A percentile compares a stretch with the other conserved stretches of the same genome.
Evolutionary conservation across 2,888 invertebrate genomes (phyloP).

Genomic region (Gastrophysa polygoni): DNA sequence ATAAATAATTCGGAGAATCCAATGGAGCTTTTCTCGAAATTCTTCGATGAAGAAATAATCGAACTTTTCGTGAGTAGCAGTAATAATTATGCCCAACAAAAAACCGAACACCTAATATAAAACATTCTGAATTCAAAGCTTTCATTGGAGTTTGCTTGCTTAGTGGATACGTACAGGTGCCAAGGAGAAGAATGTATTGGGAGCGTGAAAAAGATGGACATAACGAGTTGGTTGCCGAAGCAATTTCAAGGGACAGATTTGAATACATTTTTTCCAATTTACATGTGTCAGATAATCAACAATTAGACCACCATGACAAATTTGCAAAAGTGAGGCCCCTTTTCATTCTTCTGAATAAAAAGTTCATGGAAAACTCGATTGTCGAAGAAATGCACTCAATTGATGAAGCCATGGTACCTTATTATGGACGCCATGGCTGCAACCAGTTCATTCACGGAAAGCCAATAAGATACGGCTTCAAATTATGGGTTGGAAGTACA

Average conservation of each 20-base stretch:
- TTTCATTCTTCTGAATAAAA: conserved; percentile 38
- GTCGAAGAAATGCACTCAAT: no score
- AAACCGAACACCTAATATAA: conserved; percentile 13
- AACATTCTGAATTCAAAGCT: conserved; percentile 10
- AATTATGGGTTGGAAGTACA: conserved; percentile 45
- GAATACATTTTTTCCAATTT: conserved; percentile 43
- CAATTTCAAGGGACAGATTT: conserved; percentile 45
- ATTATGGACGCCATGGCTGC: conserved; percentile 23
- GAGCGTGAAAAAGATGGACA: conserved; percentile 1
- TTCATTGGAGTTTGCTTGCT: conserved; percentile 28
- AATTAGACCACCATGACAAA: conserved; percentile 40
- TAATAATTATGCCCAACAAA: conserved; percentile 16
- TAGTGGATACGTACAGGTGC: conserved; percentile 26
- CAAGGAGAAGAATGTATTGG: conserved; percentile 17
- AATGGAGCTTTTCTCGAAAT: conserved; percentile 12
- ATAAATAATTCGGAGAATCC: not conserved
- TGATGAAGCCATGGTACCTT: no score
- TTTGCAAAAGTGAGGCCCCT: conserved; percentile 45
- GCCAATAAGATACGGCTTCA: no score
- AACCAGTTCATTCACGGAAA: no score
- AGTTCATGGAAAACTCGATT: conserved; percentile 37
- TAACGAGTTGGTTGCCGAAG: conserved; percentile 8
- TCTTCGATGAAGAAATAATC: conserved; percentile 2
- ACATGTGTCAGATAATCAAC: conserved; percentile 43
- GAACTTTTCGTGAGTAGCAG: not conserved